Base-by-base conservation (phyloP, 2,797 vertebrate genomes). In the Epinephelus awoara region DNA sequence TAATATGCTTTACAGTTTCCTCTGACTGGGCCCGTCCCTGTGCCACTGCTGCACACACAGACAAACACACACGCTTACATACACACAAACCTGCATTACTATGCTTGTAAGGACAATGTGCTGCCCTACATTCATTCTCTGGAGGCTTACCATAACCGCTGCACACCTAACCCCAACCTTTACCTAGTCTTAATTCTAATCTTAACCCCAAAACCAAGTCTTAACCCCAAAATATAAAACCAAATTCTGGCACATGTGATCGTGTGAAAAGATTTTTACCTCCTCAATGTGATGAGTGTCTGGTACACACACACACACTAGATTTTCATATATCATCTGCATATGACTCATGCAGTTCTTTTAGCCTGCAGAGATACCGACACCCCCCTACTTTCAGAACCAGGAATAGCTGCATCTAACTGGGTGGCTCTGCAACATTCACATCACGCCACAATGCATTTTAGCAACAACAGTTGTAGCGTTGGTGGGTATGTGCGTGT, bases 1-100 rank as follows among this genome's bases (percentile, higher is more conserved):
- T 92, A 94, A 94, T 94, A 91, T 87, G 81, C 88, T 92, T 90
- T 85, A 90, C 89, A 87, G 85, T 89, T 91, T 90, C 84, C 89
- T 91, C 86, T 91, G 75, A 90, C 82, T 78, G 75, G 57, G 82
- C 70, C 78, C 64, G 57, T 85, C 77, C 51, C 58, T 67, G 56
- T 77, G 57, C 73, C 79, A 66, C 65, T 68, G 23, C 67, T 46
- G 12, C 76, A 67, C 69, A 67, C 65, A 46, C 51, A 49, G 10
- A 71, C 57, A 19, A 49, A 67, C 72, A 56, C 17, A 72, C 58
- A 61, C 18, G 50, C 38, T 59, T 34, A 62, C 47, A 63, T 25
- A 70, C 29, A 69, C 51, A 55, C 75, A 64, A 11, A 69, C 58
- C 21, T 75, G n/a, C 69, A 40, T 19, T 17, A 6, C 57, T 61